These are phyloP conservation scores for Ceriagrion tenellum DNA, from an alignment of 2,888 invertebrate genomes.

Conservation along the genomic window DNA sequence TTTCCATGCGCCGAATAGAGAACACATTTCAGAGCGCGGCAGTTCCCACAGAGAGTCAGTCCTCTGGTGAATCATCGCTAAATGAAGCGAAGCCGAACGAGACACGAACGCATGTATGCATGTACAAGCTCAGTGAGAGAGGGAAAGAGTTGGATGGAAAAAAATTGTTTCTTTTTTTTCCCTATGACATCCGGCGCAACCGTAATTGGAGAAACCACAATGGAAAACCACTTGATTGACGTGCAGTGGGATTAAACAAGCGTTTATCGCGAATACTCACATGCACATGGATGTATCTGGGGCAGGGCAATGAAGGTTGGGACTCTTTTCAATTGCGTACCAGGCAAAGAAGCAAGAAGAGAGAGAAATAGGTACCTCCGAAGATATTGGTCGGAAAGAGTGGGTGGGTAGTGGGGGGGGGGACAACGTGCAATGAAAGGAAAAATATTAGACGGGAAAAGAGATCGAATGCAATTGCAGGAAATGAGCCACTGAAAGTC, in stretches of 20 bases:
- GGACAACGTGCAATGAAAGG: background rate
- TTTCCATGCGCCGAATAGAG: background rate
- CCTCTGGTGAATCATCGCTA: background rate
- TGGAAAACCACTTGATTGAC: conserved; percentile 20
- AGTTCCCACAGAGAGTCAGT: background rate
- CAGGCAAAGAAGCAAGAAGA: too few species aligned
- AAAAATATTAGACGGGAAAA: background rate
- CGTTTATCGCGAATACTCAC: background rate
- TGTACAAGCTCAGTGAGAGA: background rate
- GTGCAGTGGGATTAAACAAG: background rate
- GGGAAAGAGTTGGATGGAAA: background rate
- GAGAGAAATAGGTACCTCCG: too few species aligned
- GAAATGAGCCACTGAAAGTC: background rate
- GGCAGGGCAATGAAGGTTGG: background rate
- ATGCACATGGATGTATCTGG: background rate
- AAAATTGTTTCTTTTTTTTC: background rate
- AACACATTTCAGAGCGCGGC: background rate
- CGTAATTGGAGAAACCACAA: conserved; percentile 25
- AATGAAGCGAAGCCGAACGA: conserved; percentile 6
- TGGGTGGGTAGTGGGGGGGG: background rate
- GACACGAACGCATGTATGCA: background rate
- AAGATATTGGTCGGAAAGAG: too few species aligned
- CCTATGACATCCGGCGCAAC: background rate
- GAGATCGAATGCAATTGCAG: background rate
- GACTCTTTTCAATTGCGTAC: background rate